Conservation (phyloP, 2,113 vertebrate species). For the Tylochromis polylepis region DNA sequence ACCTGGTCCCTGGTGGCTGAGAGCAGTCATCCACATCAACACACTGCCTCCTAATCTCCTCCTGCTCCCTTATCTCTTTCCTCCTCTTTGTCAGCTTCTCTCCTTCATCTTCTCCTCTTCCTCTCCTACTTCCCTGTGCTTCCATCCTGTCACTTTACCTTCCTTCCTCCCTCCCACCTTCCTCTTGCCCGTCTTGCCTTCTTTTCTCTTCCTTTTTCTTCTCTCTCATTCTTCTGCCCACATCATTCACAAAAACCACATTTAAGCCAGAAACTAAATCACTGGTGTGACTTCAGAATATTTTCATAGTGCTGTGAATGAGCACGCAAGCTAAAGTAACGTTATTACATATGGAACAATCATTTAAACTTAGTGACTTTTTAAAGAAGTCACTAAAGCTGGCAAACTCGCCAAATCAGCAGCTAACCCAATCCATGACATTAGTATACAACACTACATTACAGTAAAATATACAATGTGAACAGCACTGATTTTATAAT, state of each 20-base stretch:
- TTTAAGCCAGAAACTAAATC: accelerated
- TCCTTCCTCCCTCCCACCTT: neutral
- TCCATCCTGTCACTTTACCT: neutral
- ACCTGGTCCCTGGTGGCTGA: neutral
- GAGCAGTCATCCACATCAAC: constrained; percentile 4
- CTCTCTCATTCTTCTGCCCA: neutral
- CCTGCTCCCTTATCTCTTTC: neutral
- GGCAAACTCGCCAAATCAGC: too few species aligned
- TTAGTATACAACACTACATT: neutral
- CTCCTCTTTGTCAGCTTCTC: neutral
- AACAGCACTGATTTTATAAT: neutral
- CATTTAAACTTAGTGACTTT: neutral
- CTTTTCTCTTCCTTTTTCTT: neutral
- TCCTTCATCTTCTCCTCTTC: neutral
- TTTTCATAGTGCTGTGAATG: neutral
- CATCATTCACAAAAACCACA: neutral
- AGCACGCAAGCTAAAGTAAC: neutral
- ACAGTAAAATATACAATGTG: neutral
- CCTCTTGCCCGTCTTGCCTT: neutral
- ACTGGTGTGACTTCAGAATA: neutral
- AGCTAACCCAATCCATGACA: neutral
- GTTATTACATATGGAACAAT: neutral
- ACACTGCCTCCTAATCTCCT: constrained; percentile 10
- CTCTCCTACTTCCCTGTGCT: neutral
- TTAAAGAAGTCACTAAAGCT: neutral